These are phyloP conservation scores for Leptatherina wallacei DNA, from an alignment of 2,797 vertebrate species.

Conservation along the genomic window DNA sequence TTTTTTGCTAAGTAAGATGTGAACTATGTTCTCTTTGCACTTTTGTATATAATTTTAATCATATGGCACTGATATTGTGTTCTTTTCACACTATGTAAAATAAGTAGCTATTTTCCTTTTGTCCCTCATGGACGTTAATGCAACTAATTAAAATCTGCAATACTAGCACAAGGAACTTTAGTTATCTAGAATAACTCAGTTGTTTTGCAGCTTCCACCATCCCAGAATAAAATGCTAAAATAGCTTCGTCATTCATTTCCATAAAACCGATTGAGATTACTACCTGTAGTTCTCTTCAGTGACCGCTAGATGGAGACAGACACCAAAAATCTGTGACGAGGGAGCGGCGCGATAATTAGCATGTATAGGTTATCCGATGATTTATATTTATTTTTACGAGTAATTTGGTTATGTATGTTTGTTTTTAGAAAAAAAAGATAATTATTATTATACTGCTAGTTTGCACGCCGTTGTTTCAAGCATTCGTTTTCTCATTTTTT, in stretches of 20 bases:
- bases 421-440: background rate
- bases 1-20: constrained; percentile 82
- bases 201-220: constrained; percentile 68
- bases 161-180: constrained; percentile 50
- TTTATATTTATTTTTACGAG: background rate
- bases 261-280: background rate
- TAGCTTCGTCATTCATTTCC: constrained; percentile 54
- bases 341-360: background rate
- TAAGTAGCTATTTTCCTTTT: constrained; percentile 69
- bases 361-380: background rate
- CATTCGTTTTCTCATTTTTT: background rate
- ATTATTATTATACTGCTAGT: background rate
- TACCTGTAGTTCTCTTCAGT: constrained; percentile 7
- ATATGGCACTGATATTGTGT: constrained; percentile 67
- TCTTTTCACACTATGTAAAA: constrained; percentile 82
- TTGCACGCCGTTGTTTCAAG: background rate
- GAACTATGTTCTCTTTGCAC: constrained; percentile 84
- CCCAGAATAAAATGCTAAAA: constrained; percentile 72
- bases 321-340: background rate
- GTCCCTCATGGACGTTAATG: constrained; percentile 64
- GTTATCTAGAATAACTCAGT: constrained; percentile 73
- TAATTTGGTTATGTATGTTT: background rate
- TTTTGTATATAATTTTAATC: constrained; percentile 82
- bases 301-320: constrained; percentile 68
- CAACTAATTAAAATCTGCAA: constrained; percentile 73